Base-by-base conservation (phyloP, 92 coral and sea anemone species). In the Zoanthus sociatus region DNA sequence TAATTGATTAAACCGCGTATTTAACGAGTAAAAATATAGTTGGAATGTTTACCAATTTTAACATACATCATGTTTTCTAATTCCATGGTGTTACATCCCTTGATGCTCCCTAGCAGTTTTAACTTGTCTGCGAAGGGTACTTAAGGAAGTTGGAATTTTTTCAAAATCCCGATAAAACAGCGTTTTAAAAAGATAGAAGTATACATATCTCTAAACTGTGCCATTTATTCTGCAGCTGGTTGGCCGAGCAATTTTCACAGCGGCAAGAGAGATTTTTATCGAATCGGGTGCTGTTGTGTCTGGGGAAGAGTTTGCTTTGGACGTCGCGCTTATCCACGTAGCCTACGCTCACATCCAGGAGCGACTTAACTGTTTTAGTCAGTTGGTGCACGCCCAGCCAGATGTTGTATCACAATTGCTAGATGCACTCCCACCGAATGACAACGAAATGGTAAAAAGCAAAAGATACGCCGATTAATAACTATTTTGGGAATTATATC, bases 341-440 rank as follows among this genome's bases (percentile, higher is more conserved):
- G 94, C 73, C 8, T 76, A 87, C 63, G 90, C 86, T 16, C 90
- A 66, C 74, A 90, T 94, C 46, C 88, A 94, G 63, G 77, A 89
- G 58, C 90, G 96, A 6, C 78, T 94, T 46, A 72, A 84, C 68
- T 82, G 85, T 91, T 88, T 94, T 47, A 77, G 88, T 56, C 94
- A 90, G 60, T 92, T 94, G 20, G 92, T 94, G 30, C 88, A 79
- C 53, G 84, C 88, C 33, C 88, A 90, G 48, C 94, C 94, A 26
- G 88, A 78, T 63, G 86, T 87, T 61, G 93, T 94, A 7, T 60
- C 87, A 15, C 71, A 77, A 5, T 90, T 94, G 73, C 73, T 75
- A 46, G 77, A 84, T 4, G 79, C 45, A 15, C 87, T 92, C 82
- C 87, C 93, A 8, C 87, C 89, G 14, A 77, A 87, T 77, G 92